Conservation (phyloP, 2,113 vertebrate genomes). For the Willisornis vidua region DNA sequence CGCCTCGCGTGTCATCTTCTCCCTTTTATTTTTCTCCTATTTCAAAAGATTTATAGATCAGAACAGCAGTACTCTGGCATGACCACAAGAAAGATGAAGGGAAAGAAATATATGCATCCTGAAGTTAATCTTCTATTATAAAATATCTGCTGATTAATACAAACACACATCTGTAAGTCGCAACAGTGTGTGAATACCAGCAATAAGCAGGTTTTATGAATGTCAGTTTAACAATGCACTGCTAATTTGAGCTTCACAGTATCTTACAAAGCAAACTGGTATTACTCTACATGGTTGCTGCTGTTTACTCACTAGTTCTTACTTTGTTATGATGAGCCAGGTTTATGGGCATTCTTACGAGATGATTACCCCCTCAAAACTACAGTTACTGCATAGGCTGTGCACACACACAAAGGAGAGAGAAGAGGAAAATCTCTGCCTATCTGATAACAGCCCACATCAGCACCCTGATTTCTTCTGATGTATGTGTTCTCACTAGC, state of each 20-base stretch:
- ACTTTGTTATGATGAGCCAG: not conserved
- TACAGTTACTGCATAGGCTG: not conserved
- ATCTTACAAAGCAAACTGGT: not conserved
- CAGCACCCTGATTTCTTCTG: not conserved
- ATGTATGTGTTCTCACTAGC: not conserved
- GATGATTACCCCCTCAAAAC: not conserved
- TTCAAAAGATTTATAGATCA: not conserved
- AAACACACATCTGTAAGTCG: not conserved
- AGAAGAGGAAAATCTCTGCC: not conserved
- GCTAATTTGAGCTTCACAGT: conserved; percentile 11
- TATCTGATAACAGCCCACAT: not conserved
- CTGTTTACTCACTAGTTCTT: not conserved
- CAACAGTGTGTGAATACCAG: not conserved
- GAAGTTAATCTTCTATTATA: not conserved
- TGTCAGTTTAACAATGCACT: not conserved
- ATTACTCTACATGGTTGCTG: not conserved
- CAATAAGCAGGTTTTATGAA: not conserved
- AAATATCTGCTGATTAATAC: not conserved
- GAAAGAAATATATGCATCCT: not conserved
- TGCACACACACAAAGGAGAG: fast-evolving
- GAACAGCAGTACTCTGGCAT: not conserved
- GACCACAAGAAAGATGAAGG: not conserved
- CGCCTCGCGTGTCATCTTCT: not conserved
- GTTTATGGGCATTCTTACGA: not conserved
- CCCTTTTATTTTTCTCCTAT: not conserved